Evolutionary conservation across 2,113 vertebrate genomes (phyloP).

Genomic region (Misgurnus anguillicaudatus): DNA sequence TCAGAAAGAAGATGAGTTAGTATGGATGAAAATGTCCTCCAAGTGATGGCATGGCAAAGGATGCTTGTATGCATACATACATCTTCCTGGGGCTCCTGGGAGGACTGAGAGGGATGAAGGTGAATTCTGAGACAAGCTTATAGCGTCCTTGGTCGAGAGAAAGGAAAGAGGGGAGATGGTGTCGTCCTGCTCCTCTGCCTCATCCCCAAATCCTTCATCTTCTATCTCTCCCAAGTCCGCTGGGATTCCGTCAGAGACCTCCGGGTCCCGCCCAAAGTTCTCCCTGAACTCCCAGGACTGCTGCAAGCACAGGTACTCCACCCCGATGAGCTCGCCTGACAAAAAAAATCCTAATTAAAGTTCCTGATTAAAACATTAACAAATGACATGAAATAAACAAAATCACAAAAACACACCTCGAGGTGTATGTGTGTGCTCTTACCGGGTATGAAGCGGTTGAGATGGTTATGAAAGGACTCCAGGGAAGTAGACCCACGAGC

Average conservation of each 20-base stretch:
- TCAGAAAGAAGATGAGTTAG: not conserved
- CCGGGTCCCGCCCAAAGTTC: not conserved
- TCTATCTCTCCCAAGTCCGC: not conserved
- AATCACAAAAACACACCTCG: not conserved
- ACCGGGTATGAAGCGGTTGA: constrained; percentile 38
- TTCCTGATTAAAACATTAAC: not conserved
- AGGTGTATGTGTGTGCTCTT: not conserved
- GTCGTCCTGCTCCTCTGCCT: not conserved
- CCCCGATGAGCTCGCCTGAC: constrained; percentile 18
- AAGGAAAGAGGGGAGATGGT: not conserved
- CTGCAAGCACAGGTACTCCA: constrained; percentile 18
- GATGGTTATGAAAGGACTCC: constrained; percentile 38
- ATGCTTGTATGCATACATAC: not conserved
- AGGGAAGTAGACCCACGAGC: constrained; percentile 18
- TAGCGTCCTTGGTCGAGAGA: not conserved
- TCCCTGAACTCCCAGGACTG: constrained; percentile 21
- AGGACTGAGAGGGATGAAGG: not conserved
- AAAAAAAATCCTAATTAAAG: not conserved
- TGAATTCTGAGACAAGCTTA: not conserved
- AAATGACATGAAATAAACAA: not conserved
- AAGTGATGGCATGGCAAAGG: not conserved
- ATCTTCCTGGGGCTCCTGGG: not conserved
- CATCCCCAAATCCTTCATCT: not conserved
- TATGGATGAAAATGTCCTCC: constrained; percentile 6
- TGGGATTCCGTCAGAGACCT: not conserved